These are phyloP conservation scores for Xylocopa sonorina DNA, from an alignment of 1,140 invertebrate species.

Conservation along the genomic window DNA sequence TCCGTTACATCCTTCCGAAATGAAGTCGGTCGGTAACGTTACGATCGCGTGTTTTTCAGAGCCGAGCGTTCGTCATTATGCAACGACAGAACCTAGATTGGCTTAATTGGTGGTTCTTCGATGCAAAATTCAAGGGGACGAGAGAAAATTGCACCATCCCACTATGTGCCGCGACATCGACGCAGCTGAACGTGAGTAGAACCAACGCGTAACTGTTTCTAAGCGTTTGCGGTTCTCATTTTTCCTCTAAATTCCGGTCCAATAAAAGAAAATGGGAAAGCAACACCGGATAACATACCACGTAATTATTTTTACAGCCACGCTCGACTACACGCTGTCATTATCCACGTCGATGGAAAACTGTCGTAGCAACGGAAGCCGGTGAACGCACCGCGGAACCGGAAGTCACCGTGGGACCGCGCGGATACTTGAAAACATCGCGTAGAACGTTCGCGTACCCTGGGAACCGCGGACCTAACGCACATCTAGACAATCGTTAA, in stretches of 20 bases:
- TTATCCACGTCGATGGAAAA: slow-evolving; percentile 46
- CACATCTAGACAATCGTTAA: slow-evolving; percentile 18
- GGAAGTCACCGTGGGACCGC: slow-evolving; percentile 63
- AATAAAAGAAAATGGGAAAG: neutral
- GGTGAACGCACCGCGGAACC: slow-evolving; percentile 44
- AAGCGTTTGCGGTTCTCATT: neutral
- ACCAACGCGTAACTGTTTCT: neutral
- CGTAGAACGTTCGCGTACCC: slow-evolving; percentile 28
- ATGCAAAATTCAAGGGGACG: neutral
- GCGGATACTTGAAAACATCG: slow-evolving; percentile 55
- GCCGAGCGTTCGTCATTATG: neutral
- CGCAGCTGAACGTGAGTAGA: slow-evolving; percentile 26
- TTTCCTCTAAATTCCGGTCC: too few species aligned
- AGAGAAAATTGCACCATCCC: neutral
- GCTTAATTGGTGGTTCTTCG: neutral
- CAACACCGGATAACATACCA: neutral
- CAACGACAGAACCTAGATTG: neutral
- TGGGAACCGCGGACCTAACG: slow-evolving; percentile 51
- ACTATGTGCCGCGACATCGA: neutral
- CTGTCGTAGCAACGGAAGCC: slow-evolving; percentile 53
- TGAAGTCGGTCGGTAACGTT: slow-evolving; percentile 1
- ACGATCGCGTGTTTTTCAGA: slow-evolving; percentile 20
- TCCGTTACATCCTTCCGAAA: slow-evolving; percentile 12
- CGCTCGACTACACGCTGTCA: neutral
- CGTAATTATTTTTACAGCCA: slow-evolving; percentile 12